Percentiles rank a stretch among this genome's conserved stretches.
phyloP scores from a whole-genome alignment of 2,797 vertebrate species.

The Sus cebifrons region DNA sequence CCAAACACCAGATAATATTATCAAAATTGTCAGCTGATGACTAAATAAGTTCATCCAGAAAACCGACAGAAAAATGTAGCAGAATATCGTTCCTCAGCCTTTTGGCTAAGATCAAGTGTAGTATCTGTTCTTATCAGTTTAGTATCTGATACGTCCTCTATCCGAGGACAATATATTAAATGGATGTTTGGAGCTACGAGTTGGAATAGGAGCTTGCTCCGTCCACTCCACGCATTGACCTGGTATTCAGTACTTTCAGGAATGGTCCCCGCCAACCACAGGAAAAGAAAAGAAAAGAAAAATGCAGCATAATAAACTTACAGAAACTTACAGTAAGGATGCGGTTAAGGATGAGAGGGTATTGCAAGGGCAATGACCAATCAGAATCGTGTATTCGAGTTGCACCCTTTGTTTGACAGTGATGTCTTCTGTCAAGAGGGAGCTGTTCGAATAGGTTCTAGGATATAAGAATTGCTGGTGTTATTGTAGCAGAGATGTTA shows the following conservation, averaged over 20 bases:
- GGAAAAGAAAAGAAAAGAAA: neutral
- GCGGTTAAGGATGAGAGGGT: neutral
- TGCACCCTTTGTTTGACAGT: neutral
- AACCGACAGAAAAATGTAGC: slow-evolving; percentile 15
- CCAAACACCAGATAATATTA: neutral
- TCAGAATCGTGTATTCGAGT: neutral
- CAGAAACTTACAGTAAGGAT: slow-evolving; percentile 28
- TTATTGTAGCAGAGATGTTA: neutral
- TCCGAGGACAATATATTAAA: too few species aligned
- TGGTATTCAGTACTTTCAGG: too few species aligned
- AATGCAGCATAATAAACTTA: slow-evolving; percentile 15
- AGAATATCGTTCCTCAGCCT: neutral
- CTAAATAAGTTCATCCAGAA: slow-evolving; percentile 47
- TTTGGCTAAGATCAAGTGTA: too few species aligned
- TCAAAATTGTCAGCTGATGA: neutral
- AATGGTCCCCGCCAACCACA: too few species aligned
- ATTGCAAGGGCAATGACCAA: neutral
- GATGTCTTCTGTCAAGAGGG: neutral
- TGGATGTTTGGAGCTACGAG: too few species aligned
- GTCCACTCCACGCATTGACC: too few species aligned
- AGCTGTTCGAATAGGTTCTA: neutral
- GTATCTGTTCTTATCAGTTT: too few species aligned
- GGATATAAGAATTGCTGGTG: neutral
- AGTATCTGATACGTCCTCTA: too few species aligned
- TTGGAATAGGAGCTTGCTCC: too few species aligned